phyloP scores from a whole-genome alignment of 2,113 vertebrate genomes.

The Python bivittatus region DNA sequence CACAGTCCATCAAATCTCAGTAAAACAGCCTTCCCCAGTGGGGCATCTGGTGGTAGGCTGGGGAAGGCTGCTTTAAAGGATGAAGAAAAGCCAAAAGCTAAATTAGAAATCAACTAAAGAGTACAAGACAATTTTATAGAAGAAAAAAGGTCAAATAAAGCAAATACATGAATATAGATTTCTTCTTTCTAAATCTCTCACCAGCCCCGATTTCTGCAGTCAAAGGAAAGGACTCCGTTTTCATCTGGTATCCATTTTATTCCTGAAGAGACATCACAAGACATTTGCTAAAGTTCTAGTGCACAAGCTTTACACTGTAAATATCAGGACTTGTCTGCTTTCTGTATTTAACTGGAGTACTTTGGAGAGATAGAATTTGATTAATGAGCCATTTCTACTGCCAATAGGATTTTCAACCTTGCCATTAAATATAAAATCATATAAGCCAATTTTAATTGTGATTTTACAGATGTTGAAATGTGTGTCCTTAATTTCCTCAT shows the following conservation, averaged over 20 bases:
- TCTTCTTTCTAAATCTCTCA: conserved; percentile 55
- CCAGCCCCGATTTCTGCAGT: conserved; percentile 95
- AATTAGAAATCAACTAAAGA: neutral
- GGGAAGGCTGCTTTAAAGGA: neutral
- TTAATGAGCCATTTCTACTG: neutral
- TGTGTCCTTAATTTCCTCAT: neutral
- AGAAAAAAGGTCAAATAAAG: neutral
- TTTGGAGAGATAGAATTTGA: neutral
- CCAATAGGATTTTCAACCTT: neutral
- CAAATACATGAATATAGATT: neutral
- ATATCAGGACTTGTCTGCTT: neutral
- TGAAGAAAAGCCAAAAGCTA: neutral
- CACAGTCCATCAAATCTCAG: neutral
- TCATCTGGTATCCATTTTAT: conserved; percentile 94
- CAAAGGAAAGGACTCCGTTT: conserved; percentile 93
- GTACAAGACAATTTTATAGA: neutral
- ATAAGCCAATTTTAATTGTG: neutral
- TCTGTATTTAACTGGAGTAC: neutral
- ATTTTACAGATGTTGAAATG: neutral
- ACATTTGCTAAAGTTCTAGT: conserved; percentile 19
- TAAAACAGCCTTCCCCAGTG: too few relatives aligned
- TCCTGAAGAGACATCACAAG: conserved; percentile 71
- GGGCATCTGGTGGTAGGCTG: too few relatives aligned
- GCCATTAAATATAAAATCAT: neutral
- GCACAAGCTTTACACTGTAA: neutral